Evolutionary conservation across 2,113 vertebrate species (phyloP).

Genomic region (Gymnorhina tibicen): DNA sequence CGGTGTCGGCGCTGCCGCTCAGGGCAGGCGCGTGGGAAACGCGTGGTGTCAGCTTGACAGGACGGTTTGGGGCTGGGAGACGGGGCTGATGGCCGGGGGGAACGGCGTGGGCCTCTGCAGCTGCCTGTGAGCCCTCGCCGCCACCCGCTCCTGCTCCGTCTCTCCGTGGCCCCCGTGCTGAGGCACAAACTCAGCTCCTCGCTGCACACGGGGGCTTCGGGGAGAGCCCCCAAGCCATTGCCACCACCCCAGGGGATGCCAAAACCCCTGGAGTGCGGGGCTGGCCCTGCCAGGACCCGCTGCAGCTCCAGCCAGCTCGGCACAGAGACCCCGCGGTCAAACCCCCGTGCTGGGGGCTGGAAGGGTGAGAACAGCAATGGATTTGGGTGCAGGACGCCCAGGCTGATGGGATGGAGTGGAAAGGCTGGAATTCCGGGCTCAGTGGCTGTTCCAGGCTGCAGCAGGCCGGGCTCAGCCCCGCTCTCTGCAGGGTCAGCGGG

Average conservation of each 20-base stretch:
- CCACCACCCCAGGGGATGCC: not conserved
- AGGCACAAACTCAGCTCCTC: not conserved
- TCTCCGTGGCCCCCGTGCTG: fast-evolving
- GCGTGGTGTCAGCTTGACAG: not conserved
- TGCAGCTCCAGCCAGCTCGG: not conserved
- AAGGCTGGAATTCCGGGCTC: fast-evolving
- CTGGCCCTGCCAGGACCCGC: not conserved
- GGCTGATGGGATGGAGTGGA: not conserved
- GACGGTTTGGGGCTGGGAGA: not conserved
- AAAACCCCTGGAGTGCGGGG: not conserved
- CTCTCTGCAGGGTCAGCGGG: fast-evolving
- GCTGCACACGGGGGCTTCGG: not conserved
- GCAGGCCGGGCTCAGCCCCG: fast-evolving
- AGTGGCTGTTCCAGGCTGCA: not conserved
- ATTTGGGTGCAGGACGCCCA: not conserved
- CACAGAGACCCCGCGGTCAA: fast-evolving
- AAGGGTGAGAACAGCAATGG: not conserved
- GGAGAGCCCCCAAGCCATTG: not conserved
- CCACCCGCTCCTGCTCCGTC: too few species aligned
- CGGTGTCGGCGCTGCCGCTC: not conserved
- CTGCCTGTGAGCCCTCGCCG: not conserved
- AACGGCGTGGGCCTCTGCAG: too few species aligned
- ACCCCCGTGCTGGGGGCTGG: not conserved
- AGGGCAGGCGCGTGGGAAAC: fast-evolving
- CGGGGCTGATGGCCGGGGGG: not conserved